Conservation (phyloP, 2,113 vertebrate species). For the Cyanistes caeruleus region DNA sequence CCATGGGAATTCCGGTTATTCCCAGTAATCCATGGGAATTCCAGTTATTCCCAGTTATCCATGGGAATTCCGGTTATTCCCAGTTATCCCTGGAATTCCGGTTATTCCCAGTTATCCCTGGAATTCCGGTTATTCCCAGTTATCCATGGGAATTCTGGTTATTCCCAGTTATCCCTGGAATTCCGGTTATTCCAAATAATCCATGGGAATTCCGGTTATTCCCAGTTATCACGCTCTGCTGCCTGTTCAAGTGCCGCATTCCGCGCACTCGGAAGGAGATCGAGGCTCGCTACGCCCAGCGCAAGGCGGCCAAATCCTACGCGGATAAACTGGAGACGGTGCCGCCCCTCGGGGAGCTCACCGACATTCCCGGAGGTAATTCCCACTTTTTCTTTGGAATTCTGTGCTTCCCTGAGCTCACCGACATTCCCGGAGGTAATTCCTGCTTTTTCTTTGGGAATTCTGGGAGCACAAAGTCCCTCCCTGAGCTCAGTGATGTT, state of each 20-base stretch:
- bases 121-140: not conserved
- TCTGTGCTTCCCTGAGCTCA: too few relatives aligned
- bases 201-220: too few relatives aligned
- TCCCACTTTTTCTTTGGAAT: too few relatives aligned
- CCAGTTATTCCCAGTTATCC: too few relatives aligned
- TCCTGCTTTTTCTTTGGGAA: not conserved
- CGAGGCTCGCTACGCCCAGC: slow-evolving; percentile 87
- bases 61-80: too few relatives aligned
- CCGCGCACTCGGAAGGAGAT: slow-evolving; percentile 96
- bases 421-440: rapidly evolving
- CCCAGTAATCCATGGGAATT: too few relatives aligned
- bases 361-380: slow-evolving; percentile 3
- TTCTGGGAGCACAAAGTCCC: too few relatives aligned
- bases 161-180: not conserved
- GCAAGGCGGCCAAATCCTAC: slow-evolving; percentile 90
- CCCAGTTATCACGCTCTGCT: slow-evolving; percentile 93
- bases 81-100: too few relatives aligned
- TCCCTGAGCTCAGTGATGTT: slow-evolving; percentile 79
- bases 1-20: too few relatives aligned
- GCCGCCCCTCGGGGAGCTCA: slow-evolving; percentile 90
- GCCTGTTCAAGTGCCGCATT: slow-evolving; percentile 97
- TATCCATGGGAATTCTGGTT: not conserved
- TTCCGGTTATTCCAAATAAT: too few relatives aligned
- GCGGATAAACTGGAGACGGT: slow-evolving; percentile 93
- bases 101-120: too few relatives aligned